Evolutionary conservation across 2,113 vertebrate species (phyloP), one percentile per base, ranked within the genome.

Genomic region (Galemys pyrenaicus): DNA sequence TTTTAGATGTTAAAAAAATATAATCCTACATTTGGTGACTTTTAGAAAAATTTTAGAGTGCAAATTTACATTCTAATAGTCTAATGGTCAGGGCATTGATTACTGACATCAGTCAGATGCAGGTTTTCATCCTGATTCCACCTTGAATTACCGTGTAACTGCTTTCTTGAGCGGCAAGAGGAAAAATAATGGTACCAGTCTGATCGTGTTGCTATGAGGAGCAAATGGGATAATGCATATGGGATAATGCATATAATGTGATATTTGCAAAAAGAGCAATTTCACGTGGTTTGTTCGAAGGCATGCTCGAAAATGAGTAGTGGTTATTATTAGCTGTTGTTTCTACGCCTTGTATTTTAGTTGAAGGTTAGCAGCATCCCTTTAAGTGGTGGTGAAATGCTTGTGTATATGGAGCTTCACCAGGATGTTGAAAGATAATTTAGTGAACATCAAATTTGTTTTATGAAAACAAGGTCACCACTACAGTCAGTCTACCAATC

Each of bases 1-100:
- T 91, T 94, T 78, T 87, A 49, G 35, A 73, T 67, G 83, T 78
- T 93, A 74, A 93, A 95, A 93, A 95, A 86, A 75, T 70, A 65
- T 4, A 81, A 51, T 39, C 26, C 60, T 87, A 46, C 0, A 83
- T 68, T 74, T 91, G 68, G 37, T 84, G n/a, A 94, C 44, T 86
- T 89, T 67, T 49, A 65, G 26, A 95, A 89, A 79, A 79, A 56
- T n/a, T 46, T 41, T 68, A 12, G 3, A 20, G 51, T 56, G 28
- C 13, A 74, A 84, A 49, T 46, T 79, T 79, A 86, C 4, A 49
- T 10, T 46, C 2, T 65, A 58, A 87, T 7, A 83, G 15, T 44
- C 62, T 6, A 44, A 2, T 35, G 11, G 44, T 37, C 75, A 87
- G 32, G 54, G 88, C 37, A 81, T 8, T 74, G 39, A 67, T 70